Conservation (phyloP, 1,140 invertebrate genomes). For the fruit fly (Drosophila melanogaster) region DNA sequence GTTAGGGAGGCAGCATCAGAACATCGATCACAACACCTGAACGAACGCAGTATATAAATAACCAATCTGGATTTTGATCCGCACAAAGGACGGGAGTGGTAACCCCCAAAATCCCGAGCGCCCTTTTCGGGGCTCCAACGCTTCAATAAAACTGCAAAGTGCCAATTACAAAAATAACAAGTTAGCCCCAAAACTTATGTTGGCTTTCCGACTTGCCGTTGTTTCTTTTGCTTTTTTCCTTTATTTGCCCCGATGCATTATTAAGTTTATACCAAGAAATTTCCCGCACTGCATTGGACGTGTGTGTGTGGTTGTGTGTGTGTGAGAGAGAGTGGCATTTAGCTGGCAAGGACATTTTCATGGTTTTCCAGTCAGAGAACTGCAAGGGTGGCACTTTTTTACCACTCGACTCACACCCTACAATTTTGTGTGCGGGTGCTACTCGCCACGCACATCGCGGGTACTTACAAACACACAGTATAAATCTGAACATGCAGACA, state of each 20-base stretch:
- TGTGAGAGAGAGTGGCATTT: slow-evolving; percentile 29
- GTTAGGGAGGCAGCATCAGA: slow-evolving; percentile 8
- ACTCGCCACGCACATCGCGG: too few species aligned
- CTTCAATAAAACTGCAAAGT: slow-evolving; percentile 59
- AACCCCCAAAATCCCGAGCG: not conserved
- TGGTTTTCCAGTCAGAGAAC: slow-evolving; percentile 32
- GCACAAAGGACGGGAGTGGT: not conserved
- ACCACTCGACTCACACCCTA: too few species aligned
- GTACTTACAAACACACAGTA: too few species aligned
- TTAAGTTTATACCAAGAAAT: slow-evolving; percentile 50
- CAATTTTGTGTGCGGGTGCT: too few species aligned
- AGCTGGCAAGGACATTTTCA: slow-evolving; percentile 56
- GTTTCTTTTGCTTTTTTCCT: not conserved
- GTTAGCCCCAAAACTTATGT: slow-evolving; percentile 55
- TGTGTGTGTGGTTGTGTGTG: not conserved
- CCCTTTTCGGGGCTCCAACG: not conserved
- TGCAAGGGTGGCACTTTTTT: too few species aligned
- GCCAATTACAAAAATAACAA: slow-evolving; percentile 77
- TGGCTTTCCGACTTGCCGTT: slow-evolving; percentile 15
- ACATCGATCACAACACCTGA: slow-evolving; percentile 48
- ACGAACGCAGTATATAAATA: slow-evolving; percentile 42
- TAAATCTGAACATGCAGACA: too few species aligned
- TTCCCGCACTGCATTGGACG: slow-evolving; percentile 17
- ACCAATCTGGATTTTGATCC: slow-evolving; percentile 42
- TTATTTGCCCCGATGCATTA: slow-evolving; percentile 44